A percentile compares a stretch with the other conserved stretches of the same genome.
Conservation (phyloP, 2,888 invertebrate species). For the Actias luna region DNA sequence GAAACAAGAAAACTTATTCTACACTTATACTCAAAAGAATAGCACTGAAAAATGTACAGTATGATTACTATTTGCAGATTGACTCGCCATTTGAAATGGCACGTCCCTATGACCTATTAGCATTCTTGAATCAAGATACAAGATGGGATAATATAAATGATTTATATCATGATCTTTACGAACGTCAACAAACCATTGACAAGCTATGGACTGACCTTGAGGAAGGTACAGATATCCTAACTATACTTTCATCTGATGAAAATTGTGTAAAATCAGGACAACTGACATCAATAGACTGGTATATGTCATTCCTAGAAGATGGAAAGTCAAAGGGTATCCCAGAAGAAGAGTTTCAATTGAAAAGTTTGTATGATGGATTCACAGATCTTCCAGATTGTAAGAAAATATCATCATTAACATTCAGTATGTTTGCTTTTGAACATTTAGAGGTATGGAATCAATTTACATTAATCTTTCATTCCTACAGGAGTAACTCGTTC, state of each 20-base stretch:
- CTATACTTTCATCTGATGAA: conserved; percentile 81
- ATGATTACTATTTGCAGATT: conserved; percentile 70
- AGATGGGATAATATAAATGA: conserved; percentile 82
- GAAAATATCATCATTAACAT: conserved; percentile 75
- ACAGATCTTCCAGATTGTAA: conserved; percentile 84
- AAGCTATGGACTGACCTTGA: conserved; percentile 80
- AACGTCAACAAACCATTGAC: conserved; percentile 84
- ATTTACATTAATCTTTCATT: not conserved
- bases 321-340: conserved; percentile 73
- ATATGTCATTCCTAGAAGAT: conserved; percentile 82
- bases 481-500: not conserved
- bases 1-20: not conserved
- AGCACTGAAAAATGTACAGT: not conserved
- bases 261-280: conserved; percentile 86
- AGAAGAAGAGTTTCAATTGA: conserved; percentile 46
- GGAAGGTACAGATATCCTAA: conserved; percentile 83
- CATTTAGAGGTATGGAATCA: conserved; percentile 59
- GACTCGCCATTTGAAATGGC: conserved; percentile 88
- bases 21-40: not conserved
- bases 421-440: conserved; percentile 72
- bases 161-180: conserved; percentile 84
- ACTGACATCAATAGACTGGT: conserved; percentile 85
- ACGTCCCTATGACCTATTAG: conserved; percentile 87
- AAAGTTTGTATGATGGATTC: conserved; percentile 43
- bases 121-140: conserved; percentile 89